A percentile compares a stretch with the other conserved stretches of the same genome.
Evolutionary conservation across 2,797 vertebrate species (phyloP).

Genomic region (Loris lydekkerianus): DNA sequence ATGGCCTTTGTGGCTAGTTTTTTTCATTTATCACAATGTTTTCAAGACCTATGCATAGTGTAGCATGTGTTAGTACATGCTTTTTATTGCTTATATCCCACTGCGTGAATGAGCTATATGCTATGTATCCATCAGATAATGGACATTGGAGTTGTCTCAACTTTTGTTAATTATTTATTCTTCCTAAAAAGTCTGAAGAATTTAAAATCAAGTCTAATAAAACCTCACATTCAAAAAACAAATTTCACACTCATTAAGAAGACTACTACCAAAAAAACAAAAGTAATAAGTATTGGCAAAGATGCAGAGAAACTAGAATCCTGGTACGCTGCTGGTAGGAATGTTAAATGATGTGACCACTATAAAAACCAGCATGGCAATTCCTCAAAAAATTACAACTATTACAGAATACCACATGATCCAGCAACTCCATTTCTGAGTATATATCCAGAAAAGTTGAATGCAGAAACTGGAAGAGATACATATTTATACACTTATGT

Average conservation of each 20-base stretch:
- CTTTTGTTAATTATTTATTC: not conserved
- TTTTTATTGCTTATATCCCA: not conserved
- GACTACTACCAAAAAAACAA: not conserved
- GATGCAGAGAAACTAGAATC: not conserved
- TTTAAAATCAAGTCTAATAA: slow-evolving; percentile 1
- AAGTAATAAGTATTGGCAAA: not conserved
- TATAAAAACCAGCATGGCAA: not conserved
- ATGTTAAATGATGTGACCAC: not conserved
- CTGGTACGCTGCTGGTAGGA: not conserved
- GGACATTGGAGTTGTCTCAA: not conserved
- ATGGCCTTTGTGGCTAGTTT: not conserved
- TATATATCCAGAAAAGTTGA: not conserved
- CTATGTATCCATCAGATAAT: not conserved
- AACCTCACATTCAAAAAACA: not conserved
- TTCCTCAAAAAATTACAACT: not conserved
- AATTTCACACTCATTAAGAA: not conserved
- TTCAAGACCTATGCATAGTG: not conserved
- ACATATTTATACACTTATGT: not conserved
- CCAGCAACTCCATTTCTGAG: not conserved
- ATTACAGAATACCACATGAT: not conserved
- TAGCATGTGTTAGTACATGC: not conserved
- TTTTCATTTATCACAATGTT: not conserved
- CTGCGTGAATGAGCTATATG: not conserved
- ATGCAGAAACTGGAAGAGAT: not conserved
- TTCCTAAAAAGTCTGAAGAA: slow-evolving; percentile 5